Conservation (phyloP, 1,140 invertebrate species). For the Platorchestia sp. region DNA sequence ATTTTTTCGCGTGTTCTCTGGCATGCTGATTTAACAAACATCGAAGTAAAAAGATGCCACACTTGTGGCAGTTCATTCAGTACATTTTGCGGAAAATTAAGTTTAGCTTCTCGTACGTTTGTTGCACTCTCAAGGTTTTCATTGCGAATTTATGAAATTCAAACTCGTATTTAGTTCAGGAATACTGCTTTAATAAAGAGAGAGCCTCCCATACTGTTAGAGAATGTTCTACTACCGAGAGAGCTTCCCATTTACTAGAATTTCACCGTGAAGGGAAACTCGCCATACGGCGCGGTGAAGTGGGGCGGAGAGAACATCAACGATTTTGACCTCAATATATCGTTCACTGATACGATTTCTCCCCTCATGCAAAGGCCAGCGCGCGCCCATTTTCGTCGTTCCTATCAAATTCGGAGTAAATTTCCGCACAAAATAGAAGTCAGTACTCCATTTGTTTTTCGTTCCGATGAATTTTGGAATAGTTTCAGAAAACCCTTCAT, state of each 20-base stretch:
- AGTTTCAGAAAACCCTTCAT: no score
- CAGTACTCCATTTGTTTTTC: neutral
- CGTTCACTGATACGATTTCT: neutral
- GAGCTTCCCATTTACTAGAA: neutral
- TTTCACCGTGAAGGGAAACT: constrained; percentile 24
- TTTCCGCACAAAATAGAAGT: neutral
- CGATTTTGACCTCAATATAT: constrained; percentile 34
- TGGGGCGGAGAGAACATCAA: constrained; percentile 8
- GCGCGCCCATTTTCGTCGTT: neutral
- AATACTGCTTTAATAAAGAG: neutral
- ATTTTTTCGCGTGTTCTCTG: neutral
- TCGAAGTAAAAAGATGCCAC: neutral
- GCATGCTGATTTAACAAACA: neutral
- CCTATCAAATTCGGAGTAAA: neutral
- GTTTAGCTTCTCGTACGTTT: neutral
- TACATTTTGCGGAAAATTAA: neutral
- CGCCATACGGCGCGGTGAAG: constrained; percentile 32
- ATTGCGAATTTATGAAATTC: neutral
- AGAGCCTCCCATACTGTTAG: neutral
- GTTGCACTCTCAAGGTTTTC: neutral
- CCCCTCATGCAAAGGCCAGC: neutral
- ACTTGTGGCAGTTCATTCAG: neutral
- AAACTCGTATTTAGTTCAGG: neutral
- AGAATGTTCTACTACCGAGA: neutral
- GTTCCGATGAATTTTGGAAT: no score